Base-by-base conservation (phyloP, 2,113 vertebrate species). In the Rattus rattus region DNA sequence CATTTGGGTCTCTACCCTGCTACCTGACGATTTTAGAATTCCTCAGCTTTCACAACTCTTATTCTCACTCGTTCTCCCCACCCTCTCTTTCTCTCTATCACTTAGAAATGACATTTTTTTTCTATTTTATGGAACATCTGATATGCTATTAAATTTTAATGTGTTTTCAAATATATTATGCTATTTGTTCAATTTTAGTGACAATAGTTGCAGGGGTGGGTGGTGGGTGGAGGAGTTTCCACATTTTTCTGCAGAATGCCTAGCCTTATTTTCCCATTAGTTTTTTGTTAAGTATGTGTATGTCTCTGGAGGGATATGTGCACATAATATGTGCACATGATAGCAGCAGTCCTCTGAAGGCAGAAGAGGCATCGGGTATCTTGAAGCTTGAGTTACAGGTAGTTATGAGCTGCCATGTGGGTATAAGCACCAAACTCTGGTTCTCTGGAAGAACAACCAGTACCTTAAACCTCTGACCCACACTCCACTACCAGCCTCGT, bases 41-140 rank as follows among this genome's bases (percentile, higher is more conserved):
- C 72, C 16, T 67, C 49, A 61, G 22, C 10, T 33, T 89, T 7
- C 72, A 61, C 47, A 85, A 56, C 6, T 65, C 7, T 22, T 49
- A 33, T 10, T 12, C 47, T 26, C 47, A 39, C n/a, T 36, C 56
- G 12, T 7, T 77, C 24, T 54, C 59, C 5, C 5, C 8, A 56
- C 6, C 4, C n/a, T 16, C n/a, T 83, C 11, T 43, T 79, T 61
- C 65, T 76, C 7, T 73, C 5, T 39, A 28, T 61, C 14, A 4
- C 59, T 49, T 73, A 52, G 5, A 63, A 59, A 36, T 72, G 28
- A 67, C 36, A 39, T 33, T 94, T 24, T 94, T 24, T 24, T 92
- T 92, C 56, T 88, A 12, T 85, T 95, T 83, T 90, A 61, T 92
- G 67, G 72, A 86, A 43, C 87, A 77, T 8, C 12, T 75, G 63